Conservation (phyloP, 2,113 vertebrate genomes). For the Cisticola juncidis region DNA sequence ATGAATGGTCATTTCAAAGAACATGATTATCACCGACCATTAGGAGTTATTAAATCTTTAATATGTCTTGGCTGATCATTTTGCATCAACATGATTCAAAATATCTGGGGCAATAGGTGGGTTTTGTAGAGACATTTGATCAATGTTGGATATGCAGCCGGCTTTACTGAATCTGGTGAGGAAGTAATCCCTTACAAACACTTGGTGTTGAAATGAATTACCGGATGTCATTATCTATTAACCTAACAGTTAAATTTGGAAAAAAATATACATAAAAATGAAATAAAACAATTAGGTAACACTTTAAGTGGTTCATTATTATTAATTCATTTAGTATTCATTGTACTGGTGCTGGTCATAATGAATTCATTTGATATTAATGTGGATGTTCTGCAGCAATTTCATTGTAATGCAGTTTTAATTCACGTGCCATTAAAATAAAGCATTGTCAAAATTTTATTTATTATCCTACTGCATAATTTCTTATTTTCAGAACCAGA, state of each 20-base stretch:
- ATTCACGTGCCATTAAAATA: conserved; percentile 75
- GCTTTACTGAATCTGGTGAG: neutral
- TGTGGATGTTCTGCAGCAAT: conserved; percentile 73
- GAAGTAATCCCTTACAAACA: conserved; percentile 60
- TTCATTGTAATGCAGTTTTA: conserved; percentile 78
- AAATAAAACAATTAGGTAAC: conserved; percentile 82
- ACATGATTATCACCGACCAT: neutral
- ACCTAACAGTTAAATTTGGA: conserved; percentile 76
- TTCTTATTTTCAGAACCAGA: conserved; percentile 61
- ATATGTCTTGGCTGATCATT: neutral
- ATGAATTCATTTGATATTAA: conserved; percentile 83
- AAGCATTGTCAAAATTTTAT: conserved; percentile 73
- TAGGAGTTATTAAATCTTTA: conserved; percentile 36
- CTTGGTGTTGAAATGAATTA: conserved; percentile 67
- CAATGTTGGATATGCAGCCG: neutral
- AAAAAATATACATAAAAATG: conserved; percentile 81
- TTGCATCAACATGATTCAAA: neutral
- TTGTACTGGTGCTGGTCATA: conserved; percentile 74
- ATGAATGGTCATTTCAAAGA: neutral
- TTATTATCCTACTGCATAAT: conserved; percentile 65
- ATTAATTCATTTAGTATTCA: conserved; percentile 83
- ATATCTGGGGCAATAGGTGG: neutral
- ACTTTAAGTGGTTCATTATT: conserved; percentile 78
- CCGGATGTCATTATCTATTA: conserved; percentile 73
- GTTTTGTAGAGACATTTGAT: neutral